Evolutionary conservation across 2,113 vertebrate species (phyloP).

Genomic region (Microcebus jonahi): DNA sequence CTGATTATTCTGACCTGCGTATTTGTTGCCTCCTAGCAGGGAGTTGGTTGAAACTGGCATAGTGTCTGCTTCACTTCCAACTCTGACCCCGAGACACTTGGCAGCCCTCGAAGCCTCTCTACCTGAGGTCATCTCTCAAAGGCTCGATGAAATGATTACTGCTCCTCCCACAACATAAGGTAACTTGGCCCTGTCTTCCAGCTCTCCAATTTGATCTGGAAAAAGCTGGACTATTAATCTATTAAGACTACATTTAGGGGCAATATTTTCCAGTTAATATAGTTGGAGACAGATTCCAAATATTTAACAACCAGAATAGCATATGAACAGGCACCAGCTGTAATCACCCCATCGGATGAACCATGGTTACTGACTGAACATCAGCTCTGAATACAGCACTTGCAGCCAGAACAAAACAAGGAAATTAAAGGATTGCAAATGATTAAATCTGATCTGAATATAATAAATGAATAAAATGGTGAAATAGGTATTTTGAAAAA

Average conservation of each 20-base stretch:
- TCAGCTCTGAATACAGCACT: background rate
- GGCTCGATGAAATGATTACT: no score
- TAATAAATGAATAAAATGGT: background rate
- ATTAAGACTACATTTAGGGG: background rate
- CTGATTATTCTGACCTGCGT: no score
- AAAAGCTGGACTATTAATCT: no score
- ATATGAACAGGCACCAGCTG: fast-evolving
- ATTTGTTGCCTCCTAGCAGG: no score
- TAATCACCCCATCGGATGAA: background rate
- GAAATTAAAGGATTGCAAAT: background rate
- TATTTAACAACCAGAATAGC: background rate
- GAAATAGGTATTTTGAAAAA: background rate
- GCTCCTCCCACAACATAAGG: no score
- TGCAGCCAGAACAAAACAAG: background rate
- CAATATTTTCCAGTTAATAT: background rate
- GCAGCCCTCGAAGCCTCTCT: no score
- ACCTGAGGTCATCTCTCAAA: no score
- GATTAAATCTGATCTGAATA: background rate
- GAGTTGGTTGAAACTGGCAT: no score
- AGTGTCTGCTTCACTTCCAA: no score
- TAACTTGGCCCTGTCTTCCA: no score
- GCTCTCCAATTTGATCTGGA: no score
- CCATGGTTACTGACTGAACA: background rate
- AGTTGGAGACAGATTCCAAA: background rate
- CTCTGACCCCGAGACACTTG: no score